phyloP scores from a whole-genome alignment of 2,797 vertebrate species.

The Pipistrellus pipistrellus region DNA sequence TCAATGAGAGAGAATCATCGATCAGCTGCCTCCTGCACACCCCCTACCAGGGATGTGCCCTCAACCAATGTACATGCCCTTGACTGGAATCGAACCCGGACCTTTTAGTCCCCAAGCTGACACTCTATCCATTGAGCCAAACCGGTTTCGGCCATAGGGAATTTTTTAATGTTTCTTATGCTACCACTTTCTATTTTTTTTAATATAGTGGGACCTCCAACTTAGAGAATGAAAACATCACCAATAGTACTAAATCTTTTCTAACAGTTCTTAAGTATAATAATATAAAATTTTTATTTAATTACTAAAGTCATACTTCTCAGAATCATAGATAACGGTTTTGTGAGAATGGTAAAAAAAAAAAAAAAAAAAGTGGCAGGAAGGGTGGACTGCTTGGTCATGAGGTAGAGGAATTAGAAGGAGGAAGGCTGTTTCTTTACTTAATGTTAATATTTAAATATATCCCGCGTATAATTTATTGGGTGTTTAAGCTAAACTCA shows the following conservation, averaged over 20 bases:
- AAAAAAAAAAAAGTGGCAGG: background rate
- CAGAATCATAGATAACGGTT: background rate
- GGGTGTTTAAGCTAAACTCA: background rate
- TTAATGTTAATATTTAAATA: background rate
- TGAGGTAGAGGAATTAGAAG: background rate
- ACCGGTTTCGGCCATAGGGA: background rate
- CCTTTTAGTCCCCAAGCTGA: too few species aligned
- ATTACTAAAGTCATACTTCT: conserved; percentile 9
- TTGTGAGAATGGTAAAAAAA: background rate
- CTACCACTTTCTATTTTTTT: background rate
- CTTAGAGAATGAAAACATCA: background rate
- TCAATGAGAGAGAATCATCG: too few species aligned
- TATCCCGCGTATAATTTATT: background rate
- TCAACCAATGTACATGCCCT: too few species aligned
- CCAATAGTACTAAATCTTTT: background rate
- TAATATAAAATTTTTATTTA: background rate
- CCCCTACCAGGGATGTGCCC: too few species aligned
- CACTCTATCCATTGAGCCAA: too few species aligned
- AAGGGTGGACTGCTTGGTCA: too few species aligned
- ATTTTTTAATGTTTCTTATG: background rate
- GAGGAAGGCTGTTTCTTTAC: background rate
- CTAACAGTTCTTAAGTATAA: conserved; percentile 17
- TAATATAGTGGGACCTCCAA: background rate
- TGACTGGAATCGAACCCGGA: too few species aligned
- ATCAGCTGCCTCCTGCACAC: too few species aligned